These are phyloP conservation scores for Gallinago media DNA, from an alignment of 2,113 vertebrate species.

Conservation along the genomic window DNA sequence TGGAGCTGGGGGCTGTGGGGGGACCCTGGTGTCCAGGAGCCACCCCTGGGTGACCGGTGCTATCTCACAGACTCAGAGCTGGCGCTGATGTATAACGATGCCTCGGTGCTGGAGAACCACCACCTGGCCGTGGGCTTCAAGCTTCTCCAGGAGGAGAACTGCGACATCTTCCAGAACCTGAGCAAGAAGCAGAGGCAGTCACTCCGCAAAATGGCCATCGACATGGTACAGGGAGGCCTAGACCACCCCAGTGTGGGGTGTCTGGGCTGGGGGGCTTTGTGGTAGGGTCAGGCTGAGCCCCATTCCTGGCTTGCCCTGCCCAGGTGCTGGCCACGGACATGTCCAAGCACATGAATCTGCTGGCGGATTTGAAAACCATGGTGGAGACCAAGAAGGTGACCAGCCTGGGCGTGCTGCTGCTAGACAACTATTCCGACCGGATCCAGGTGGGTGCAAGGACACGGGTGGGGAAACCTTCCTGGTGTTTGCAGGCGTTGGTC, in stretches of 20 bases:
- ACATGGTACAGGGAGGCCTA: conserved; percentile 79
- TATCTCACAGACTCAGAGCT: conserved; percentile 85
- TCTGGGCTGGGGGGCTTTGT: accelerated
- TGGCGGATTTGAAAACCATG: conserved; percentile 95
- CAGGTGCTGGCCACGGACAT: conserved; percentile 95
- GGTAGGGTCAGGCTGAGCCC: neutral
- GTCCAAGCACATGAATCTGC: conserved; percentile 95
- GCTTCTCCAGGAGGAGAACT: conserved; percentile 91
- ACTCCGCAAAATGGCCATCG: conserved; percentile 90
- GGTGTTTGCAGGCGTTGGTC: accelerated
- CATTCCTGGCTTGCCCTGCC: accelerated
- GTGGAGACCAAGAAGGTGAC: conserved; percentile 98
- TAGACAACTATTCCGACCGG: conserved; percentile 93
- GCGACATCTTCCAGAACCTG: conserved; percentile 91
- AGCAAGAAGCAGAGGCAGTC: conserved; percentile 88
- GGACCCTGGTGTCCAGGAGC: neutral
- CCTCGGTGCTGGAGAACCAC: conserved; percentile 92
- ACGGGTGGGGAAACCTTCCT: neutral
- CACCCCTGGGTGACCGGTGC: accelerated
- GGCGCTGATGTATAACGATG: conserved; percentile 92
- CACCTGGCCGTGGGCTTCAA: conserved; percentile 93
- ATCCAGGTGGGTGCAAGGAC: conserved; percentile 81
- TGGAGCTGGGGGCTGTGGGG: accelerated
- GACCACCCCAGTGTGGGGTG: too few species aligned
- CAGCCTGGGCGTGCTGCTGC: conserved; percentile 88